Evolutionary conservation across 2,888 invertebrate species (phyloP), one percentile per base, ranked within the genome.

Genomic region (Morpho achilles): DNA sequence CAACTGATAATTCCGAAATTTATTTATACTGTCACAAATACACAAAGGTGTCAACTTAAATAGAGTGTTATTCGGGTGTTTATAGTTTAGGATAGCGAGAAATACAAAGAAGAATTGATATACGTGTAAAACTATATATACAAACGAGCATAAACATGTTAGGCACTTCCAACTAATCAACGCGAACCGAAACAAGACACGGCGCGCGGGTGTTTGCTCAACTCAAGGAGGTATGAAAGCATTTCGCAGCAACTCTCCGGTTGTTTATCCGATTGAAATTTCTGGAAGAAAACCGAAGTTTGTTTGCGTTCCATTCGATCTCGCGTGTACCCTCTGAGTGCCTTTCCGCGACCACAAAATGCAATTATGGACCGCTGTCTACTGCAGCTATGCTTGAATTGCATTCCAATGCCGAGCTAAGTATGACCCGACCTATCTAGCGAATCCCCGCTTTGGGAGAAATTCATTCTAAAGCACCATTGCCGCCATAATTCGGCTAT

Each of bases 341-440:
- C 79, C 79, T 72, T 68, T 74, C 72, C 70, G 76, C 77, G 78
- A 88, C 87, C 89, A 84, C 89, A 86, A 86, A 88, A 88, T 86
- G 87, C 84, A 89, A 88, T 89, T 88, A 90, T 85, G 82, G 86
- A 84, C 79, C 83, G 80, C 78, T 81, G 84, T 84, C 84, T 81
- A 76, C 82, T 79, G 69, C 84, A 86, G 84, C 80, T 79, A 83
- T 82, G 82, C 80, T 77, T 69, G 77, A 76, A 84, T 84, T 80
- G 83, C 86, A 87, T 87, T 86, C 83, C 85, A 65, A 76, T 79
- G 77, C 73, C 72, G 71, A 71, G 73, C 74, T 73, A 73, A 75
- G 75, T 79, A 78, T 80, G 78, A 79, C 71, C 68, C 68, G 68
- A 66, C 63, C 68, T 64, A 63, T 63, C 56, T 63, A 61, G 59